Base-by-base conservation (phyloP, 2,797 vertebrate species). In the Smutsia temminckii region DNA sequence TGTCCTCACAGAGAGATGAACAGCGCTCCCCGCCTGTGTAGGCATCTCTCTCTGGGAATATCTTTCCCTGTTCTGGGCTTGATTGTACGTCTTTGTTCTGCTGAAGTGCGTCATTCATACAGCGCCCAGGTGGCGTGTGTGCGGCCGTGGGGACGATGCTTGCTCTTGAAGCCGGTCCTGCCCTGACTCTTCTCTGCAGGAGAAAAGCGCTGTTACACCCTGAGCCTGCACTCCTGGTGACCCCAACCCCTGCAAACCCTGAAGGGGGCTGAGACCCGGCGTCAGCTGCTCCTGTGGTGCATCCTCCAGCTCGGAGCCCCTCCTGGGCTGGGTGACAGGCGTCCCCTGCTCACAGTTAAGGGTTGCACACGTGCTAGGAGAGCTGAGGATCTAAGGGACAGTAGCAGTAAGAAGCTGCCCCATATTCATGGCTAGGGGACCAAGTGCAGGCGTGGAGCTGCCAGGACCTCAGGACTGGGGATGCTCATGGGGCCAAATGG, bases 171-270 rank as follows among this genome's bases (percentile, higher is more conserved):
- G 12, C 64, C 16, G 61, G 3, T 27, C 55, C 27, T 12, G 46
- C 57, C 6, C 3, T 10, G 16, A 8, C 12, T 29, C 75, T 20
- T 34, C 10, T 6, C 12, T 0, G 21, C 1, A 10, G 1, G 23
- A 68, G 49, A 11, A 5, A 37, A 18, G 12, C 8, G 0, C 0
- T 2, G 27, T 2, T 14, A 25, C 29, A 16, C 5, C 16, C 42
- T 1, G 14, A 3, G 9, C 23, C 42, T 8, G 40, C 0, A 32
- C 14, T 57, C 46, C n/a, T 21, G 57, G 64, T 0, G 3, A 42
- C 27, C 1, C 25, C 17, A 18, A 32, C 29, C 11, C 29, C 55
- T 20, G 37, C 29, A 9, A 29, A 3, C 37, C 21, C 32, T 18
- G 29, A 34, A 42, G 32, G 55, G 51, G 71, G 23, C 14, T 37